Base-by-base conservation (phyloP, 2,888 invertebrate species). In the Standfussiana lucernea region DNA sequence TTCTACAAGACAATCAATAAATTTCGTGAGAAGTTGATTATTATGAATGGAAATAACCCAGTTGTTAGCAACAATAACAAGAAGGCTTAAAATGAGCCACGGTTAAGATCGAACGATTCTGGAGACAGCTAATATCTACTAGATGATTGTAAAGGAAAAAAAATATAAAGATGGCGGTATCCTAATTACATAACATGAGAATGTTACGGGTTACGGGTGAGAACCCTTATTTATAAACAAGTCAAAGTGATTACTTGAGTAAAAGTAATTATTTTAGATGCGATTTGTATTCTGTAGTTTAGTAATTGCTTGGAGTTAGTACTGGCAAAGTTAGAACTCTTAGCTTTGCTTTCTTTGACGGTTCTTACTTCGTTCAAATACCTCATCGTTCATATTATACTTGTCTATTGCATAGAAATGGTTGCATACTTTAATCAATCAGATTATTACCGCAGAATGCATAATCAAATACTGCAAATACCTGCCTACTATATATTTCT, bases 1-100 rank as follows among this genome's bases (percentile, higher is more conserved):
- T 66, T 83, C 15, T 47, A 69, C n/a, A 24, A 69, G 32, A 77
- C 65, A 53, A 80, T 62, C 84, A 72, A 79, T 79, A 64, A 68
- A 56, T 67, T 21, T 56, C n/a, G n/a, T 18, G 6, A 42, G 40
- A 50, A 56, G 32, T 42, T 40, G 50, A 66, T 75, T 75, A 42
- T 50, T 75, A 82, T 65, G 35, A 83, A 67, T 83, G 21, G n/a
- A 66, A 69, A 53, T 53, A 67, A 11, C 35, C n/a, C 1, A 61
- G 24, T 47, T 70, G n/a, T 13, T 56, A 42, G 15, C 59, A 35
- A 47, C 15, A 61, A 62, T 11, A 28, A 62, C 7, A 37, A 61
- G 13, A 21, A 4, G 8, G 59, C 4, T 56, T 64, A 21, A 10
- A 40, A 61, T 64, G 32, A 24, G n/a, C 11, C 42, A 77, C 15